A percentile compares a stretch with the other conserved stretches of the same genome.
phyloP scores from a whole-genome alignment of 2,888 invertebrate species.

The Drosophila macrospina region DNA sequence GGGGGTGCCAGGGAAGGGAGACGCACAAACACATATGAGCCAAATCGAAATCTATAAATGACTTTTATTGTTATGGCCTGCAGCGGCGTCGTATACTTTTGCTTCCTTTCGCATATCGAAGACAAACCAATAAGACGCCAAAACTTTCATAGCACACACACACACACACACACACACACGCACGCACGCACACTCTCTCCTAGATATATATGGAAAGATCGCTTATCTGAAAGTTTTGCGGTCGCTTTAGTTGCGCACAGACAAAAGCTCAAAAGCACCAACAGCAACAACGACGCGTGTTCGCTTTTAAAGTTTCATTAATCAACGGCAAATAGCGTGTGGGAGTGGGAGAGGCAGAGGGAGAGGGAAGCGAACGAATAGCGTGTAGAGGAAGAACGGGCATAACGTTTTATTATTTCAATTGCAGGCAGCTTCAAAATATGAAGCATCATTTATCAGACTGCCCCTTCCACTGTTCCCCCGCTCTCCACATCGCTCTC shows the following conservation, averaged over 20 bases:
- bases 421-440: conserved; percentile 71
- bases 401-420: conserved; percentile 75
- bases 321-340: conserved; percentile 52
- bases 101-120: conserved; percentile 34
- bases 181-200: background rate
- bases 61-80: conserved; percentile 81
- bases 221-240: conserved; percentile 74
- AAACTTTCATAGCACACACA: conserved; percentile 56
- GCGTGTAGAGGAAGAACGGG: conserved; percentile 9
- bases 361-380: background rate
- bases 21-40: conserved; percentile 36
- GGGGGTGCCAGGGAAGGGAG: background rate
- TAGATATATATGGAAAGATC: conserved; percentile 57
- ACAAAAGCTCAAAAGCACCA: conserved; percentile 49
- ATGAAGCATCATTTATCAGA: conserved; percentile 77
- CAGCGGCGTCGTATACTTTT: conserved; percentile 41
- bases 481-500: background rate
- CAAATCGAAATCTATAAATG: conserved; percentile 80
- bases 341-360: too few relatives aligned
- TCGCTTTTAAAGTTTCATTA: conserved; percentile 77
- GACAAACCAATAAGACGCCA: conserved; percentile 62
- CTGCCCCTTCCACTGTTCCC: conserved; percentile 10
- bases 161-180: conserved; percentile 6
- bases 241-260: conserved; percentile 64
- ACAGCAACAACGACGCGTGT: conserved; percentile 51